Base-by-base conservation (phyloP, 1,140 invertebrate species). In the Atta cephalotes region DNA sequence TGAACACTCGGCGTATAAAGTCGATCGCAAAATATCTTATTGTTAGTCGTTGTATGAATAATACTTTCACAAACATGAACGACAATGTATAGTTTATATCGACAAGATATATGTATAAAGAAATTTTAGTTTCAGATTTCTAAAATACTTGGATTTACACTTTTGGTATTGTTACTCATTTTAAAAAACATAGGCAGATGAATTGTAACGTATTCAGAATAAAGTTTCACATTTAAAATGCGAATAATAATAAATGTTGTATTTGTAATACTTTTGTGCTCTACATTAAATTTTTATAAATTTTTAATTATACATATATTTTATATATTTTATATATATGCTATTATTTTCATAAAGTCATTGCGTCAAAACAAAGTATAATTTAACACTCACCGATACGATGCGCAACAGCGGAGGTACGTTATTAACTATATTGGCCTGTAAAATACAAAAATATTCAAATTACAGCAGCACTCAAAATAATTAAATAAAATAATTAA, bases 361-460 rank as follows among this genome's bases (percentile, higher is more conserved):
- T 58, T 58, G 56, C n/a, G 18, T 58, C 56, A n/a, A 58, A 58
- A 58, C n/a, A 58, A 58, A 58, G 18, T 21, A 58, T 21, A 21
- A 58, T 58, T 58, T 21, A n/a, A 58, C 18, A 58, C n/a, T n/a
- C 18, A 21, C n/a, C n/a, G 56, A 58, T n/a, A 58, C 18, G 18
- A 58, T 58, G 56, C 56, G 56, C n/a, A 58, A 6, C 56, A 9
- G 39, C 7, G 39, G 39, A 45, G 56, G 18, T 58, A 58, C 18
- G 16, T 58, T 58, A 2, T n/a, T n/a, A 58, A 58, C 56, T n/a
- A 9, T 21, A 6, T 58, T 58, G 18, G 18, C 56, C n/a, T 58
- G n/a, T 58, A 58, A 58, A 58, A 58, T 58, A 58, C 56, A 58
- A 58, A 58, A 58, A 58, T 58, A 58, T 58, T 18, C n/a, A 58